Conservation (phyloP, 1,140 invertebrate species). For the Drosophila leontia region DNA sequence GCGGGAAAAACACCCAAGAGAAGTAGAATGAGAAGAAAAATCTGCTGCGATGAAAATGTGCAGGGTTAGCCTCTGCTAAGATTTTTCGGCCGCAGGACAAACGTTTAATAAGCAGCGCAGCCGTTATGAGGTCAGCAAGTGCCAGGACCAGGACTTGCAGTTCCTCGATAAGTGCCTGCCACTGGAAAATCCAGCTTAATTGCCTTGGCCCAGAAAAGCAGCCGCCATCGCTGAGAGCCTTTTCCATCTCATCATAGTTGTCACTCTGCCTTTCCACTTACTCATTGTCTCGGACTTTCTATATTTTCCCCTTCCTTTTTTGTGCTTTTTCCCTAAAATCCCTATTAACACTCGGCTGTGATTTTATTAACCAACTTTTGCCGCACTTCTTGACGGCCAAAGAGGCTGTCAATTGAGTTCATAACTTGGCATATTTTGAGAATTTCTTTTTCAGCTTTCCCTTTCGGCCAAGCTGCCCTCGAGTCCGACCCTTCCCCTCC, state of each 20-base stretch:
- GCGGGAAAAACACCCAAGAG: constrained; percentile 25
- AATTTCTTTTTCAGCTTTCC: constrained; percentile 31
- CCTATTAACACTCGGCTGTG: constrained; percentile 53
- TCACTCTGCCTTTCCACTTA: constrained; percentile 18
- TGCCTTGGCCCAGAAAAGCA: constrained; percentile 21
- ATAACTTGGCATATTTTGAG: constrained; percentile 51
- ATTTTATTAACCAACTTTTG: constrained; percentile 62
- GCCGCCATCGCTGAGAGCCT: constrained; percentile 9
- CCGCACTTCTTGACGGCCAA: constrained; percentile 21
- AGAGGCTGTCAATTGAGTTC: constrained; percentile 44
- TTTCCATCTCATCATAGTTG: constrained; percentile 29
- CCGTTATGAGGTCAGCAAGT: constrained; percentile 31
- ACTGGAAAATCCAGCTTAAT: constrained; percentile 19
- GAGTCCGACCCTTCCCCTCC: background rate
- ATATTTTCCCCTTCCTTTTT: background rate
- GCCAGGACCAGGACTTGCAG: constrained; percentile 18
- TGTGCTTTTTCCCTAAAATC: background rate
- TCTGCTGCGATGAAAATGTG: constrained; percentile 29
- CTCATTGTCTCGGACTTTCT: constrained; percentile 7
- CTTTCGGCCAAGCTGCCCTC: constrained; percentile 39
- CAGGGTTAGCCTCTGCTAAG: constrained; percentile 55
- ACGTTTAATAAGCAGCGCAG: constrained; percentile 67
- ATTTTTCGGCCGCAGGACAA: constrained; percentile 68
- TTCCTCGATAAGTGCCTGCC: constrained; percentile 20
- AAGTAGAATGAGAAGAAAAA: constrained; percentile 1